Conservation (phyloP, 2,797 vertebrate species). For the Cercopithecus petaurista region DNA sequence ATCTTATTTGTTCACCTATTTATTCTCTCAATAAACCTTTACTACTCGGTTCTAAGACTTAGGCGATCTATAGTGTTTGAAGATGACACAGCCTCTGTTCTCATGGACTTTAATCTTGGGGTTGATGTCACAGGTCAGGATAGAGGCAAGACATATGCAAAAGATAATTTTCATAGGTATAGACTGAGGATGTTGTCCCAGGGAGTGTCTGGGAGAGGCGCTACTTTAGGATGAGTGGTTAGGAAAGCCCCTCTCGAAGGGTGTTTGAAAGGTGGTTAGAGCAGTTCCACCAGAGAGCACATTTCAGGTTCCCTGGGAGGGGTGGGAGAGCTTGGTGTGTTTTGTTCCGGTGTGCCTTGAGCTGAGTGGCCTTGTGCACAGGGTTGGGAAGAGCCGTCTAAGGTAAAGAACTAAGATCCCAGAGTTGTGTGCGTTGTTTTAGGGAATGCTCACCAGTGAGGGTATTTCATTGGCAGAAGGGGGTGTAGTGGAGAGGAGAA, state of each 20-base stretch:
- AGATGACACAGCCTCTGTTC: not conserved
- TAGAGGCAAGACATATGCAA: not conserved
- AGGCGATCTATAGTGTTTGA: not conserved
- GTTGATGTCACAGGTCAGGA: not conserved
- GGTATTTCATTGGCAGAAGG: not conserved
- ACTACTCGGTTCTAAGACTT: not conserved
- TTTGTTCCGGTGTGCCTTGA: not conserved
- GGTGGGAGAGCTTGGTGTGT: fast-evolving
- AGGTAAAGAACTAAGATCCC: not conserved
- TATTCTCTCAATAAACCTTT: not conserved
- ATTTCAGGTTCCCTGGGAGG: fast-evolving
- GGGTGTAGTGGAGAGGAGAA: not conserved
- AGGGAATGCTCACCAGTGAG: not conserved
- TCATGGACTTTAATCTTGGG: not conserved
- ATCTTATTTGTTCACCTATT: not conserved
- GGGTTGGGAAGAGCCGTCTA: not conserved
- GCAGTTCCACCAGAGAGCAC: not conserved
- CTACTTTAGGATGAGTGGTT: not conserved
- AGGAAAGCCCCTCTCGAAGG: not conserved
- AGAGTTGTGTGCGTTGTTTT: fast-evolving
- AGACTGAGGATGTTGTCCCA: fast-evolving
- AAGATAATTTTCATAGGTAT: fast-evolving
- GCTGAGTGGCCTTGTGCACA: fast-evolving
- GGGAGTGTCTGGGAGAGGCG: too few species aligned
- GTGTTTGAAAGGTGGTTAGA: not conserved